Evolutionary conservation across 1,140 invertebrate species (phyloP).

Genomic region (Atta cephalotes): DNA sequence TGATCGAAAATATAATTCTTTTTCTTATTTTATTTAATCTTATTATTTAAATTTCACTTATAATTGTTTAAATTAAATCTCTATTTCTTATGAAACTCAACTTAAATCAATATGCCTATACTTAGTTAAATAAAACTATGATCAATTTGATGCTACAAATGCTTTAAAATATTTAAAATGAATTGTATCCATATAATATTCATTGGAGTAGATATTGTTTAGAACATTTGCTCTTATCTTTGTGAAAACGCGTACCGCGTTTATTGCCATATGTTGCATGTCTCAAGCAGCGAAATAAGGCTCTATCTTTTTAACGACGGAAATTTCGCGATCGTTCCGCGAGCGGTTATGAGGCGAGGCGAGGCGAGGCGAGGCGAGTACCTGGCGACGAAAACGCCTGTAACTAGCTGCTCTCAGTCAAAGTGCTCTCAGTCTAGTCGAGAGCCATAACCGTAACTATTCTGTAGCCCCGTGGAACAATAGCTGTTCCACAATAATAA

Average conservation of each 20-base stretch:
- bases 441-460: slow-evolving; percentile 61
- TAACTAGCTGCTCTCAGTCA: slow-evolving; percentile 48
- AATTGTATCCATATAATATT: background rate
- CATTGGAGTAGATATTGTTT: background rate
- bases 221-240: background rate
- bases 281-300: slow-evolving; percentile 29
- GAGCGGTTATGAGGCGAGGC: slow-evolving; percentile 19
- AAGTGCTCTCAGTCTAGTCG: slow-evolving; percentile 37
- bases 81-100: background rate
- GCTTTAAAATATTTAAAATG: too few species aligned
- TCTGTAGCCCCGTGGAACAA: slow-evolving; percentile 38
- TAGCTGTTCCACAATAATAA: slow-evolving; percentile 43
- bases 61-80: too few species aligned
- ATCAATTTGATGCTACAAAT: too few species aligned
- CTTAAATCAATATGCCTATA: background rate
- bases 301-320: slow-evolving; percentile 42
- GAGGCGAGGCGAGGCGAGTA: background rate
- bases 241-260: background rate
- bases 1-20: too few species aligned
- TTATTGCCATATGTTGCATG: slow-evolving; percentile 5
- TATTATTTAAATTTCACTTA: too few species aligned
- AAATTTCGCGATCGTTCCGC: slow-evolving; percentile 27
- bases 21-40: too few species aligned
- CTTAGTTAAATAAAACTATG: background rate
- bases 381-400: slow-evolving; percentile 41